Conservation (phyloP, 2,888 invertebrate species). For the Lasioglossum villosulum region DNA sequence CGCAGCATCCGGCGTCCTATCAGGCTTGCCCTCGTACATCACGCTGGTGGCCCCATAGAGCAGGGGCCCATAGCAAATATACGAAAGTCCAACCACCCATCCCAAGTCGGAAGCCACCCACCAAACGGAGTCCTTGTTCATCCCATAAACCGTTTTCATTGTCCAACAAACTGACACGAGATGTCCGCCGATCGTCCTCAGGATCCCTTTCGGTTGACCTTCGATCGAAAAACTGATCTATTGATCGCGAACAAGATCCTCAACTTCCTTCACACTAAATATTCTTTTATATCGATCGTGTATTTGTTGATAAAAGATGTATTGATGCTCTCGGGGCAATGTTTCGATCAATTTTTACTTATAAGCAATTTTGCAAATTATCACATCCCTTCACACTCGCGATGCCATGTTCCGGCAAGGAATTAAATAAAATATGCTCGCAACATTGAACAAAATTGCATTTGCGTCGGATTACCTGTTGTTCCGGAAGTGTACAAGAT, state of each 20-base stretch:
- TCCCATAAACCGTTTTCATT: constrained; percentile 92
- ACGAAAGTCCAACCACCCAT: constrained; percentile 98
- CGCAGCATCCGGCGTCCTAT: constrained; percentile 96
- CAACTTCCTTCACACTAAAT: neutral
- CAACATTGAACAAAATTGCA: neutral
- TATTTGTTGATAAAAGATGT: no score
- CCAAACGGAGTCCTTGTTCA: constrained; percentile 92
- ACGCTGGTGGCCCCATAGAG: constrained; percentile 92
- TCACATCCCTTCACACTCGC: neutral
- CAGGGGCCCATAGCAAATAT: constrained; percentile 96
- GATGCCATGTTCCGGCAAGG: neutral
- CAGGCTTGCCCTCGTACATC: constrained; percentile 97
- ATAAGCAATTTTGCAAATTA: no score
- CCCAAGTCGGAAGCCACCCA: constrained; percentile 96
- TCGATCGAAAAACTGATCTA: neutral
- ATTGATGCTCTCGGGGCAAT: no score
- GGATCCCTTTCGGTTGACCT: constrained; percentile 90
- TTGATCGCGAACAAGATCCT: neutral
- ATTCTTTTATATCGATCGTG: no score
- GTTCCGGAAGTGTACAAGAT: constrained; percentile 96
- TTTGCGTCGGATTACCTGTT: constrained; percentile 86
- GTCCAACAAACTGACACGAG: constrained; percentile 94
- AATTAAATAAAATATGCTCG: neutral
- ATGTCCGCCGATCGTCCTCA: constrained; percentile 95
- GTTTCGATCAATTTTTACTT: no score